Evolutionary conservation across 37 sponge, comb jelly and placozoan species (phyloP).

Genomic region (Chondrilla cf. caribensis): DNA sequence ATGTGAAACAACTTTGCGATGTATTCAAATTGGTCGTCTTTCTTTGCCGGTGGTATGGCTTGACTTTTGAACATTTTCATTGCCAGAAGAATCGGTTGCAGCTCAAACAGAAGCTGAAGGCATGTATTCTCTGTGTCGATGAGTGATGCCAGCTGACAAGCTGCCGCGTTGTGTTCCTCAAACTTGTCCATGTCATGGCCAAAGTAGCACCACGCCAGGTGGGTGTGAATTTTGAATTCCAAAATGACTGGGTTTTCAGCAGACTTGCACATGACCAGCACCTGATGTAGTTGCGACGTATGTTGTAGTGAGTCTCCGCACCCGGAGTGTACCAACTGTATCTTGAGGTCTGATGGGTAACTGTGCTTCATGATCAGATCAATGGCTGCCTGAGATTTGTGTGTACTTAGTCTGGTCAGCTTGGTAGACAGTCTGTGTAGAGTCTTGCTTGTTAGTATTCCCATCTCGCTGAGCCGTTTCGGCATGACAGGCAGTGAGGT

Average conservation of each 20-base stretch:
- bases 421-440: background rate
- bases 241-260: background rate
- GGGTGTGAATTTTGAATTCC: background rate
- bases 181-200: background rate
- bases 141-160: background rate
- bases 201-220: conserved; percentile 15
- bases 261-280: background rate
- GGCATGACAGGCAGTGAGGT: background rate
- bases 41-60: background rate
- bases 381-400: background rate
- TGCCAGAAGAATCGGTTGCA: background rate
- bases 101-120: background rate
- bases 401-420: background rate
- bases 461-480: background rate
- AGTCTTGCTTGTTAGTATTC: background rate
- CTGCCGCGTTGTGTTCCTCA: background rate
- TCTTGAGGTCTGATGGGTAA: background rate
- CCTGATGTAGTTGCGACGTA: background rate
- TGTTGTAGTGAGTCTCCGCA: background rate
- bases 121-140: background rate
- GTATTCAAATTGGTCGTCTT: too few species aligned
- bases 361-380: background rate
- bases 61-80: background rate
- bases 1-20: background rate
- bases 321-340: background rate